Evolutionary conservation across 53 echinoderm and acorn worm genomes (phyloP), one percentile per base, ranked within the genome.

Genomic region (Pentamera pediparva): DNA sequence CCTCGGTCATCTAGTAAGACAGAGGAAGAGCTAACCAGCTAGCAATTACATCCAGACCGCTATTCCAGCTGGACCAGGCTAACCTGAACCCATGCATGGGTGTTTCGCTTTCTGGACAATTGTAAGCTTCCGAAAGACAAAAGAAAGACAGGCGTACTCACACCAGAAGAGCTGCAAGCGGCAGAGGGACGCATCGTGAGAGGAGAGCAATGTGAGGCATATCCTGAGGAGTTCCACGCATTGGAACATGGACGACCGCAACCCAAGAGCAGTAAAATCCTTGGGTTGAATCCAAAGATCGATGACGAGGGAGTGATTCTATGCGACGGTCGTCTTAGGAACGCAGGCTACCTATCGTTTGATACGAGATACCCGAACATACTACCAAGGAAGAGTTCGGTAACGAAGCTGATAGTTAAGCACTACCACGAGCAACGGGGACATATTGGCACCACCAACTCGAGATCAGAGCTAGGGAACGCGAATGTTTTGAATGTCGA

Each of bases 281-380:
- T n/a, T 22, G 33, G 18, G 1, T 41, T 70, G 15, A 71, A 48
- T 25, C 74, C 74, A 27, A 6, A 10, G 28, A 54, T 73, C 13
- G 74, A 73, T n/a, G 74, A 22, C n/a, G 74, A 25, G 6, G 35
- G 30, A 9, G 21, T 73, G 2, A 31, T 73, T 8, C 15, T 30
- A 12, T 53, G 21, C 20, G 4, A 13, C 6, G 74, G 74, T 15
- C 26, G 74, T 17, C 37, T 71, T 17, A 32, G 6, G 15, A 34
- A 35, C 21, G 38, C 33, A 29, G 4, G 50, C 22, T 13, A 34
- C 17, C 15, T 71, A 25, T 24, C 52, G 11, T 71, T 48, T 35
- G 50, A 71, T 5, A 51, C 51, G 13, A 45, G 50, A 53, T 13
- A 71, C 22, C 72, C 72, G 2, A 71, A 48, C 51, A 71, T 71